A percentile compares a stretch with the other conserved stretches of the same genome.
phyloP scores from a whole-genome alignment of 2,797 vertebrate genomes.

The Galago senegalensis region DNA sequence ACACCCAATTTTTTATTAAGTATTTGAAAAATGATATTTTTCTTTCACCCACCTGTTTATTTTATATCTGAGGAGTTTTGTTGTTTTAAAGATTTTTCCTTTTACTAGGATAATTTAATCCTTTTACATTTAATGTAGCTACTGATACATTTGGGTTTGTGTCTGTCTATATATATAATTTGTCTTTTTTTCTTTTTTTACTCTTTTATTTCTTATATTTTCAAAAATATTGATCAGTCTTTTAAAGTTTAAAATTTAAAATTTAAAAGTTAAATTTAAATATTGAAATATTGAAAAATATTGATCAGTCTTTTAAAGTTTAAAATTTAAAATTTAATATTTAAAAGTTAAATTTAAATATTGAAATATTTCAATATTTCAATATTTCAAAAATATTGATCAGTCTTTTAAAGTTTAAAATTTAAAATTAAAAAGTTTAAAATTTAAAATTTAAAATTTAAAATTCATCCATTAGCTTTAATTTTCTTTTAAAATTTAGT shows the following conservation, averaged over 20 bases:
- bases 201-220: background rate
- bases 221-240: background rate
- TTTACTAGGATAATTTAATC: background rate
- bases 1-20: background rate
- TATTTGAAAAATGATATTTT: background rate
- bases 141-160: background rate
- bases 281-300: too few relatives aligned
- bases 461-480: background rate
- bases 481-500: background rate
- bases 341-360: too few relatives aligned
- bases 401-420: too few relatives aligned
- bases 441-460: too few relatives aligned
- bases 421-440: too few relatives aligned
- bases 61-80: background rate
- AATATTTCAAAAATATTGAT: too few relatives aligned
- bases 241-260: too few relatives aligned
- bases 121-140: background rate
- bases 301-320: too few relatives aligned
- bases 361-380: too few relatives aligned
- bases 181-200: background rate
- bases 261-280: too few relatives aligned
- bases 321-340: too few relatives aligned
- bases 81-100: background rate
- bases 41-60: background rate
- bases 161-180: background rate